Percentiles rank a stretch among this genome's conserved stretches.
phyloP scores from a whole-genome alignment of 2,113 vertebrate species.

The Aspidoscelis tigris region DNA sequence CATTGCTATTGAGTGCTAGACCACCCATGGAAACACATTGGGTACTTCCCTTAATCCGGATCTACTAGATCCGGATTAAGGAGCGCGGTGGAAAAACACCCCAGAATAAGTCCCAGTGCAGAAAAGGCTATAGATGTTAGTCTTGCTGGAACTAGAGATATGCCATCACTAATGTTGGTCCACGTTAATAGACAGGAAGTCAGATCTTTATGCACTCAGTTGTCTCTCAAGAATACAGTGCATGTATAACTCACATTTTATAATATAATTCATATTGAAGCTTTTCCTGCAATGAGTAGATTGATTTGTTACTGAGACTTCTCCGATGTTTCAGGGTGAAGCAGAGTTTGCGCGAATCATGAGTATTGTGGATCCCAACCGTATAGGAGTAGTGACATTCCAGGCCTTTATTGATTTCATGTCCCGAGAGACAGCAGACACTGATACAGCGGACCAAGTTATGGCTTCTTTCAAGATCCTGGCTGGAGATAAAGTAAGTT shows the following conservation, averaged over 20 bases:
- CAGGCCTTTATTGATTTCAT: conserved; percentile 99
- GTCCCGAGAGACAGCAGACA: conserved; percentile 96
- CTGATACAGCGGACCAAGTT: conserved; percentile 97
- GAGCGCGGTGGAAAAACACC: no score
- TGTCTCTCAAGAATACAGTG: neutral
- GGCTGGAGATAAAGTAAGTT: conserved; percentile 94
- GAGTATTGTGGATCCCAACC: conserved; percentile 98
- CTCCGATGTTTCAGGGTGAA: conserved; percentile 85
- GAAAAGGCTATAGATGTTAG: no score
- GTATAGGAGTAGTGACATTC: conserved; percentile 93
- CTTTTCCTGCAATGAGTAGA: neutral
- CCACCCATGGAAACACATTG: no score
- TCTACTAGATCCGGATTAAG: no score
- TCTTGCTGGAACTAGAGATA: neutral
- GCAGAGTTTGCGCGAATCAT: conserved; percentile 98
- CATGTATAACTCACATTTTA: neutral
- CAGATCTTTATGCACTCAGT: neutral
- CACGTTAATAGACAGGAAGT: neutral
- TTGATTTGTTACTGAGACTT: conserved; percentile 42
- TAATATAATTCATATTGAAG: neutral
- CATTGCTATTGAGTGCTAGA: no score
- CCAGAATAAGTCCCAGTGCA: no score
- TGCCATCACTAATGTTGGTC: neutral
- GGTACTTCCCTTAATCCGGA: no score
- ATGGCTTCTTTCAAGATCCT: conserved; percentile 98